These are phyloP conservation scores for Numenius arquata DNA, from an alignment of 2,113 vertebrate species.

Conservation along the genomic window DNA sequence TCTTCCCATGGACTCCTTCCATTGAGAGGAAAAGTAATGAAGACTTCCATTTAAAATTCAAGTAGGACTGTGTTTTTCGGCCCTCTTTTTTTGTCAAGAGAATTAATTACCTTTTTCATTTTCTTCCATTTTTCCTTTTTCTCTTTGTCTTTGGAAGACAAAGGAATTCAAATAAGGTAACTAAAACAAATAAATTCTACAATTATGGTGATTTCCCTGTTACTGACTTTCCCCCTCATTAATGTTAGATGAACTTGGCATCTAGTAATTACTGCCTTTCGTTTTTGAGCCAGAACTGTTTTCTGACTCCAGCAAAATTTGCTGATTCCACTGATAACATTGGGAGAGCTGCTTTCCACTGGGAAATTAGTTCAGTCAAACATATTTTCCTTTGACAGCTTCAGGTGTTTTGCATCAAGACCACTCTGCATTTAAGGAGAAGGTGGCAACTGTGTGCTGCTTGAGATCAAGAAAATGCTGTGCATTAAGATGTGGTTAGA, in stretches of 20 bases:
- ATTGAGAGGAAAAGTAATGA: neutral
- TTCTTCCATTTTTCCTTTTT: neutral
- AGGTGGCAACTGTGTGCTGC: neutral
- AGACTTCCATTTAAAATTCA: neutral
- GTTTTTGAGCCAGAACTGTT: conserved; percentile 19
- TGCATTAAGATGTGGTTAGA: neutral
- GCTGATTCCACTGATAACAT: neutral
- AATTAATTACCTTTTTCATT: neutral
- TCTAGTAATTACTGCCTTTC: conserved; percentile 20
- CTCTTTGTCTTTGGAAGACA: neutral
- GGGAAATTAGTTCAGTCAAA: neutral
- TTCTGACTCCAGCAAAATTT: conserved; percentile 6
- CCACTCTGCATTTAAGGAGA: neutral
- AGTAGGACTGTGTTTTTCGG: neutral
- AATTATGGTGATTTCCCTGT: conserved; percentile 9
- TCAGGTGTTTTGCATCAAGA: neutral
- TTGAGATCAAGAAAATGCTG: neutral
- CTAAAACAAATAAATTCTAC: neutral
- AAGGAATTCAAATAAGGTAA: neutral
- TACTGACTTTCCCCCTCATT: neutral
- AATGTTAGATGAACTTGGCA: conserved; percentile 39
- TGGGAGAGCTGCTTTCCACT: neutral
- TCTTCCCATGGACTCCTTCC: neutral
- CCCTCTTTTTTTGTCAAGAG: neutral
- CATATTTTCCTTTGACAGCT: neutral